Evolutionary conservation across 2,797 vertebrate species (phyloP), one percentile per base, ranked within the genome.

Genomic region (Sorex maritimensis): DNA sequence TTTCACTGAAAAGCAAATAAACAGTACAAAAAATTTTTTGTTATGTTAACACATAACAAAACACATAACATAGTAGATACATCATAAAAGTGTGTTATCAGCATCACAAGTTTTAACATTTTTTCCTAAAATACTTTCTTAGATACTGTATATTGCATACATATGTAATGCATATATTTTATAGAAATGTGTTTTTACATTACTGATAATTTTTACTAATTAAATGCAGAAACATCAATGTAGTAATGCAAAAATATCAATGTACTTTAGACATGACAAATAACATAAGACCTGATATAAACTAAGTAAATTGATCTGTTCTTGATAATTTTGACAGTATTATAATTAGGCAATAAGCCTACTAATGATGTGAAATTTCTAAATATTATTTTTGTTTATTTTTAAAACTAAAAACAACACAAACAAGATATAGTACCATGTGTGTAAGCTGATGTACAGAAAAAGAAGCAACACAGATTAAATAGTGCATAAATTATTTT

Each of bases 111-210:
- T 52, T 24, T 69, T 84, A 73, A 58, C 0, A 81, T 49, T 91
- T 81, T 72, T 82, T 88, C 86, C 44, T 65, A 81, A 63, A 92
- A 49, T 79, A 2, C 86, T 63, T 73, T 81, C 9, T 6, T 75
- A 2, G 21, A 69, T 68, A 15, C 13, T 28, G 14, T 21, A 68
- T 6, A 68, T 28, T 68, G 30, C 13, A 68, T 68, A n/a, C 28
- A 67, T 26, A 68, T 69, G 30, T 34, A 13, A 13, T 34, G 17
- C 30, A 69, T 12, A 69, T 19, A 69, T 34, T 5, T 26, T 63
- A 26, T 26, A 21, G 1, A 65, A 65, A 65, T 65, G 63, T 65
- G 21, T 65, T 23, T 65, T 65, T 65, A 65, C 21, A 44, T 44
- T 44, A 44, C 41, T 55, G 52, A 55, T 14, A 1, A 44, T 15